phyloP scores from a whole-genome alignment of 2,113 vertebrate species.

The Leiothrix lutea region DNA sequence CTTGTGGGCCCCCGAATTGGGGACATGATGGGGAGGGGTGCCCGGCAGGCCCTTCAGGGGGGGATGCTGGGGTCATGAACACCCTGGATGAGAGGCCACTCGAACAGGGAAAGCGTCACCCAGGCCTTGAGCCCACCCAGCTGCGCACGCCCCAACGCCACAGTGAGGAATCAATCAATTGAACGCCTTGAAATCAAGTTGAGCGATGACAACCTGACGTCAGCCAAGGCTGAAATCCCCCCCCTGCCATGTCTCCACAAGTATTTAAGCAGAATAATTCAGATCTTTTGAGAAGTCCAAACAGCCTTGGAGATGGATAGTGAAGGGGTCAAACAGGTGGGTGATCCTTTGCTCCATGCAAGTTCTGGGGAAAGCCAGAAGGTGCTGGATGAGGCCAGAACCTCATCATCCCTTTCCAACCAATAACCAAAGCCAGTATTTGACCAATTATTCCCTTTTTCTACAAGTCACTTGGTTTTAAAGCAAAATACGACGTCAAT shows the following conservation, averaged over 20 bases:
- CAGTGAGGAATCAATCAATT: not conserved
- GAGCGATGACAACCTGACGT: fast-evolving
- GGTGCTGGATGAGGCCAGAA: not conserved
- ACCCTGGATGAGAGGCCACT: not conserved
- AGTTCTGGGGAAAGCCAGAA: not conserved
- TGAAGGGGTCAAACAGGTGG: not conserved
- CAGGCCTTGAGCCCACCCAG: not conserved
- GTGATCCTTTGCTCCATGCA: not conserved
- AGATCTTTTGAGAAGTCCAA: not conserved
- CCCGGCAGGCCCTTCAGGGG: not conserved
- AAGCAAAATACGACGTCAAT: fast-evolving
- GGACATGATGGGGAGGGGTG: not conserved
- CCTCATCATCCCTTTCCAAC: not conserved
- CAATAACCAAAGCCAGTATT: not conserved
- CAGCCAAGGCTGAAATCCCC: not conserved
- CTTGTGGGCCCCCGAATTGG: fast-evolving
- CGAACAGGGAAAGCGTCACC: not conserved
- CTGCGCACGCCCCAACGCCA: fast-evolving
- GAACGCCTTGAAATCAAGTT: not conserved
- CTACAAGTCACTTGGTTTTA: not conserved
- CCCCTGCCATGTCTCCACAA: not conserved
- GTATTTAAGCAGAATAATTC: not conserved
- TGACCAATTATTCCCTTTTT: not conserved
- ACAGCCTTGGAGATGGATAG: not conserved
- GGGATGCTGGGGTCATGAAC: not conserved